Conservation (phyloP, 2,888 invertebrate species). For the Ptilodon capucinus region DNA sequence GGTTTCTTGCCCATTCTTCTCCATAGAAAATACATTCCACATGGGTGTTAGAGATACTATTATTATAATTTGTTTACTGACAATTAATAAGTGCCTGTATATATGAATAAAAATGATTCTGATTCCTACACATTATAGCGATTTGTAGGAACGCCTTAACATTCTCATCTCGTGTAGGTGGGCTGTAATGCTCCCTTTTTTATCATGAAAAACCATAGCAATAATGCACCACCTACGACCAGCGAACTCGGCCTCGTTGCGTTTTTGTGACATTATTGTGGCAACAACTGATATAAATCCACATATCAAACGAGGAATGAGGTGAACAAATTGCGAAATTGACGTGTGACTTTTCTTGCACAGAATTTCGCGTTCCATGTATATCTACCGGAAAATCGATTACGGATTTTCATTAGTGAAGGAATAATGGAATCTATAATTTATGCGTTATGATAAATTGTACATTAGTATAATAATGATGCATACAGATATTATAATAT, state of each 20-base stretch:
- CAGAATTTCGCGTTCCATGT: conserved; percentile 1
- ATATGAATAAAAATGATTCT: too few species aligned
- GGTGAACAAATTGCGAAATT: conserved; percentile 24
- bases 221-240: conserved; percentile 33
- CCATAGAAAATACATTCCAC: too few species aligned
- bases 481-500: too few species aligned
- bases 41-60: too few species aligned
- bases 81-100: too few species aligned
- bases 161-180: too few species aligned
- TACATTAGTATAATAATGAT: too few species aligned
- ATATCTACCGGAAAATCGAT: not conserved
- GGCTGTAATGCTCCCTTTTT: not conserved
- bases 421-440: not conserved
- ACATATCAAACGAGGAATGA: conserved; percentile 20
- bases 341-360: conserved; percentile 18
- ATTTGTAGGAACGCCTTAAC: too few species aligned
- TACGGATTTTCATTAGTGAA: not conserved
- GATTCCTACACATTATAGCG: too few species aligned
- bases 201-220: not conserved
- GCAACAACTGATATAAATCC: conserved; percentile 6
- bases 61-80: too few species aligned
- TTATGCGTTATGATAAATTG: too few species aligned
- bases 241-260: conserved; percentile 57
- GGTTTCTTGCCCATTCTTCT: too few species aligned
- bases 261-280: conserved; percentile 13